Evolutionary conservation across 2,113 vertebrate species (phyloP), one percentile per base, ranked within the genome.

Genomic region (Peromyscus maniculatus): DNA sequence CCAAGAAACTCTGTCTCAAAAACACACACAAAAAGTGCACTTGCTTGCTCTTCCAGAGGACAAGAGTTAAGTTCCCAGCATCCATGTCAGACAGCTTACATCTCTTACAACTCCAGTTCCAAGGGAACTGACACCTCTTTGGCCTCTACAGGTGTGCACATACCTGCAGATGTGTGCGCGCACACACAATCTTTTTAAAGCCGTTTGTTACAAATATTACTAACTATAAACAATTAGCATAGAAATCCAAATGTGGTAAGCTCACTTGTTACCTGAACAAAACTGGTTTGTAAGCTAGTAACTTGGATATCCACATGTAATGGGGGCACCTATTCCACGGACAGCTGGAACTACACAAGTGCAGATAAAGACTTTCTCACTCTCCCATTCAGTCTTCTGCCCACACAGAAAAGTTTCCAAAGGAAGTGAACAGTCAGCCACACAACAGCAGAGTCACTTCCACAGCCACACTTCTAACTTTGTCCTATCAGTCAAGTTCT

Each of bases 311-410:
- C 26, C 97, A 84, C 5, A 93, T 88, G 87, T 77, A 75, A 75
- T 97, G 98, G 98, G 97, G 97, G 71, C 9, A 96, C 74, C 93
- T 92, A 92, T 97, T 98, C 98, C 97, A 97, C 57, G 88, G 97
- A 97, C 24, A 98, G 97, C 95, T 98, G 97, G 97, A 98, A 92
- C 97, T 87, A 94, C 86, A 91, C 72, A 97, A 97, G 72, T 78
- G 74, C 83, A 97, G 79, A 93, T 84, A 97, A 93, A 96, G 80
- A 87, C 95, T 97, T 98, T 95, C 94, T 91, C 86, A 89, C 67
- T 80, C 77, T 74, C 97, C 31, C 87, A 91, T 39, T 87, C 33
- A 97, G 96, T 97, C 97, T 97, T 97, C 4, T 55, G 98, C 96
- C 95, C 72, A 95, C 16, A n/a, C 28, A 62, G 33, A 62, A 82